A percentile compares a stretch with the other conserved stretches of the same genome.
These are phyloP conservation scores for Falco rusticolus DNA, from an alignment of 2,797 vertebrate genomes.

Conservation along the genomic window DNA sequence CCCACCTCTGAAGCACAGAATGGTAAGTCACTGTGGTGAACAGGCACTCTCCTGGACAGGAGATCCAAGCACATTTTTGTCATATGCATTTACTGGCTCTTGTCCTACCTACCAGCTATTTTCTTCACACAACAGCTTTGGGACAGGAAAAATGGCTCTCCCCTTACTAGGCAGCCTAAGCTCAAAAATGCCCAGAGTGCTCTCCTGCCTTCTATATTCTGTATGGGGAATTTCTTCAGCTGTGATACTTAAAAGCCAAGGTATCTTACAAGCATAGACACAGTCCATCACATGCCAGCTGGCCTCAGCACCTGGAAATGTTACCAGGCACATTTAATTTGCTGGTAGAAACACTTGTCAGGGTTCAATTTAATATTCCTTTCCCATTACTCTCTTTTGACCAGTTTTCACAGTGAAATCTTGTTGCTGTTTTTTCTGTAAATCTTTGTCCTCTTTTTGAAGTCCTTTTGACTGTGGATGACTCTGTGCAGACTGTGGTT, in stretches of 20 bases:
- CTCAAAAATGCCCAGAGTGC: neutral
- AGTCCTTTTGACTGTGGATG: neutral
- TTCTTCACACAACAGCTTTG: neutral
- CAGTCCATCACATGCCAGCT: neutral
- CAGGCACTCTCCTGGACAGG: neutral
- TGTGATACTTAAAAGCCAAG: neutral
- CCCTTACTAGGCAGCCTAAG: neutral
- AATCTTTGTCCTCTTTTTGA: neutral
- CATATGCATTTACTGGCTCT: accelerated
- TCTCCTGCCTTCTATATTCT: neutral
- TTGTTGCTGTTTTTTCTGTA: neutral
- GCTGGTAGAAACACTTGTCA: neutral
- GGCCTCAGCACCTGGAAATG: neutral
- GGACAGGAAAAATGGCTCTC: neutral
- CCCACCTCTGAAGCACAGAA: neutral
- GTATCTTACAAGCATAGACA: neutral
- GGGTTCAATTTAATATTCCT: neutral
- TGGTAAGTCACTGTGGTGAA: neutral
- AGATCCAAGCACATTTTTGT: neutral
- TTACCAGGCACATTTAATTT: neutral
- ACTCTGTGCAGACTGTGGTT: neutral
- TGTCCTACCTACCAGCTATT: neutral
- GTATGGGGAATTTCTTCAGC: neutral
- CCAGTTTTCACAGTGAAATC: neutral
- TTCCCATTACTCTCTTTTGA: neutral